A percentile compares a stretch with the other conserved stretches of the same genome.
Evolutionary conservation across 2,888 invertebrate genomes (phyloP).

Genomic region (Dolichopus griseipennis): DNA sequence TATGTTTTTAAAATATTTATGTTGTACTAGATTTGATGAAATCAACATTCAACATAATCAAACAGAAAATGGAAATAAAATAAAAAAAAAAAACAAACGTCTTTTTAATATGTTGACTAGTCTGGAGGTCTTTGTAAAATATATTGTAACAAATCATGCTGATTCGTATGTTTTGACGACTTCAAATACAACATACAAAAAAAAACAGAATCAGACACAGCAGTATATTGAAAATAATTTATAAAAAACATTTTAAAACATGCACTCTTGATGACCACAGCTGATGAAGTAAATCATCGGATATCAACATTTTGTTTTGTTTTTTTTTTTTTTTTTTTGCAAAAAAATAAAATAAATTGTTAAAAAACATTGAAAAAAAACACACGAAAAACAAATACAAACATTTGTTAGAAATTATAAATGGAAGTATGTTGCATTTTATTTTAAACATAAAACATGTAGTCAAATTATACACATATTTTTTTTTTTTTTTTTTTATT

Average conservation of each 20-base stretch:
- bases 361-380: no score
- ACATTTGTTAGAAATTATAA: no score
- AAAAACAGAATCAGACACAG: background rate
- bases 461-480: no score
- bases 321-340: no score
- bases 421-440: no score
- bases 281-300: background rate
- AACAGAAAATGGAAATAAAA: background rate
- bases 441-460: no score
- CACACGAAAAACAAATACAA: no score
- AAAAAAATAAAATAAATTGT: no score
- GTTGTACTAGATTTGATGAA: no score
- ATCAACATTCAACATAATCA: no score
- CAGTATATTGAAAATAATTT: background rate
- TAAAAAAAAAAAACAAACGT: background rate
- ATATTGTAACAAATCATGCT: constrained; percentile 1
- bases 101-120: constrained; percentile 1
- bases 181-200: background rate
- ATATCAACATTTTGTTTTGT: background rate
- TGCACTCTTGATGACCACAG: constrained; percentile 1
- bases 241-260: background rate
- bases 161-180: background rate
- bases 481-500: no score
- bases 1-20: no score
- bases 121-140: constrained; percentile 6